Percentiles rank a stretch among this genome's conserved stretches.
phyloP scores from a whole-genome alignment of 2,888 invertebrate species.

The Acrobasis repandana region DNA sequence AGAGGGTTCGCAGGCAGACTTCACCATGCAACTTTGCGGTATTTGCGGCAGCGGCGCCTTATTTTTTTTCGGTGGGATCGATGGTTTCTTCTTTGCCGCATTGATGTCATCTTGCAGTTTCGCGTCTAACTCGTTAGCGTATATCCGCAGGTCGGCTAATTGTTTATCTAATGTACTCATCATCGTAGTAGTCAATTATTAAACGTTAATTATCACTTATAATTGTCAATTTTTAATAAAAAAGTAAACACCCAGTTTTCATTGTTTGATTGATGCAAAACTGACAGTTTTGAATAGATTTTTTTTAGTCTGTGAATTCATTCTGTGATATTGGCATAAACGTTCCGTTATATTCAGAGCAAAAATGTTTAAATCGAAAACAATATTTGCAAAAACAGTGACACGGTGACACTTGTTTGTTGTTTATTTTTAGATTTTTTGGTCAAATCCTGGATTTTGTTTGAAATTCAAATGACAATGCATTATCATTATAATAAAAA shows the following conservation, averaged over 20 bases:
- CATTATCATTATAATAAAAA: no score
- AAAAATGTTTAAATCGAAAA: no score
- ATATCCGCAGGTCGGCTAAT: conserved; percentile 73
- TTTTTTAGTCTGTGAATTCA: neutral
- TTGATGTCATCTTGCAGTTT: conserved; percentile 78
- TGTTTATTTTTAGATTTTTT: no score
- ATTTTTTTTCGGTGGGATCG: conserved; percentile 75
- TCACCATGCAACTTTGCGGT: conserved; percentile 89
- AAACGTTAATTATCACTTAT: conserved; percentile 12
- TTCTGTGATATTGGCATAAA: neutral
- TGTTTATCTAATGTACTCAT: conserved; percentile 78
- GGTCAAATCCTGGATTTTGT: no score
- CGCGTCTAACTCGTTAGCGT: conserved; percentile 76
- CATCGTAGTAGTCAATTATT: conserved; percentile 25
- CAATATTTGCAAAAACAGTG: no score
- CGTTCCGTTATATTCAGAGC: neutral
- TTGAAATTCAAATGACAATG: no score
- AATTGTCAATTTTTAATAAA: conserved; percentile 26
- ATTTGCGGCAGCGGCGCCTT: conserved; percentile 83
- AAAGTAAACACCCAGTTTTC: conserved; percentile 34
- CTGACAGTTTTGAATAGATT: conserved; percentile 9
- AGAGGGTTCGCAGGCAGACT: conserved; percentile 88
- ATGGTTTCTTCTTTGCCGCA: conserved; percentile 73
- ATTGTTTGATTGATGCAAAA: conserved; percentile 42
- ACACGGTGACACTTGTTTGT: no score